Percentiles rank a stretch among this genome's conserved stretches.
Conservation (phyloP, 2,888 invertebrate species). For the Venusia cambrica region DNA sequence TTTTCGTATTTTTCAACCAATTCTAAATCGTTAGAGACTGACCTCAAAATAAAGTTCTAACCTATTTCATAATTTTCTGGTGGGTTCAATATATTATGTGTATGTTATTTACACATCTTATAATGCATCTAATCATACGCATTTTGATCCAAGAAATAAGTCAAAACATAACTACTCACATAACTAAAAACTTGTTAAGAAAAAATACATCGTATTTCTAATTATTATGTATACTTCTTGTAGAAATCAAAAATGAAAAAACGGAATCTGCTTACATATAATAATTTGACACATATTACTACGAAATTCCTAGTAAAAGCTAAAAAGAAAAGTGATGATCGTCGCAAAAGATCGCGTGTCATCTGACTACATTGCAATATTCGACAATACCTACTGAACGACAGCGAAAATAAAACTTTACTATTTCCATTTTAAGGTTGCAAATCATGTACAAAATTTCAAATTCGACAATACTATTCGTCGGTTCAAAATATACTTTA, state of each 20-base stretch:
- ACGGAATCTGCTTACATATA: not conserved
- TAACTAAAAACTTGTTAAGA: too few species aligned
- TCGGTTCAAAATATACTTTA: slow-evolving; percentile 14
- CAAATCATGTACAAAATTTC: too few species aligned
- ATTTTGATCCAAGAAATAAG: too few species aligned
- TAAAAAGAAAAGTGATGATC: slow-evolving; percentile 19
- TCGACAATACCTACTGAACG: slow-evolving; percentile 11
- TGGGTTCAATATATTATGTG: too few species aligned
- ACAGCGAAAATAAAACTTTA: slow-evolving; percentile 15
- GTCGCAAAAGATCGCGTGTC: slow-evolving; percentile 20
- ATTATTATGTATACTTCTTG: slow-evolving; percentile 7
- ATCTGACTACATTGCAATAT: slow-evolving; percentile 18
- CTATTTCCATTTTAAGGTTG: slow-evolving; percentile 7
- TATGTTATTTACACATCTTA: too few species aligned
- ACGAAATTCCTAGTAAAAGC: slow-evolving; percentile 14
- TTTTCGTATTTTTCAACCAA: too few species aligned
- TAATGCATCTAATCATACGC: too few species aligned
- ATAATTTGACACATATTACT: not conserved
- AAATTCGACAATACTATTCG: slow-evolving; percentile 13
- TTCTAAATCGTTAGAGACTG: too few species aligned
- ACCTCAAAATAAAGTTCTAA: too few species aligned
- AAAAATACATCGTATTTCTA: slow-evolving; percentile 11
- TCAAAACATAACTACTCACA: too few species aligned
- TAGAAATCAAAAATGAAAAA: not conserved
- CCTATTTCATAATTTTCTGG: too few species aligned